Base-by-base conservation (phyloP, 1,140 invertebrate genomes). In the Holotrichia oblita region DNA sequence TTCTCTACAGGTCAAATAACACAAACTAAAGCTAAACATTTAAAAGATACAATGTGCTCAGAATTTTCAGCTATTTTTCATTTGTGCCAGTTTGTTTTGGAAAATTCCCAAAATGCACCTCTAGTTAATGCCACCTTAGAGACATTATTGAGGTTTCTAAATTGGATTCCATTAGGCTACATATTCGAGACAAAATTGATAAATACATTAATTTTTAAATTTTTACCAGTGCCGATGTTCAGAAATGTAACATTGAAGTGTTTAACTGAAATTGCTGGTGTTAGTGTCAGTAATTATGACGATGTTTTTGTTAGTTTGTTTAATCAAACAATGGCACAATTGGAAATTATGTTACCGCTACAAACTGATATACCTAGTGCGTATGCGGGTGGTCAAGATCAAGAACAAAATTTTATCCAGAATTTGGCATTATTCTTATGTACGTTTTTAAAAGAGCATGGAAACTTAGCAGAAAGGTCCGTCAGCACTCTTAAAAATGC, bases 1-100 rank as follows among this genome's bases (percentile, higher is more conserved):
- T 99, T 99, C 88, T 98, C 97, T 41, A 93, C 93, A 83, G 99
- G 98, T 8, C 97, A 99, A 87, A 94, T 99, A 87, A 99, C 98
- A 40, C 98, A 99, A 88, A 97, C 97, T 24, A 99, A 99, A 90
- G 97, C 98, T 0, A 99, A 99, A 88, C 97, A 99, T 90, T 89
- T 99, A 7, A 99, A 99, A 88, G 98, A 99, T 87, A 97, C 97
- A n/a, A 99, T 99, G 98, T 99, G 99, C 89, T 94, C 93, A 73
- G 97, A 99, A 87, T 99, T 99, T 88, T 97, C 97, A 80, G 96
- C 98, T 87, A 98, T 99, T 81, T 99, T 99, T 88, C 94, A 96
- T 83, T 91, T 99, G 6, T 99, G 98, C 89, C 96, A 98, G 86
- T 98, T 96, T 91, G 98, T 99, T 20, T 91, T 99, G 91, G 97